Evolutionary conservation across 2,797 vertebrate species (phyloP).

Genomic region (Cryptoprocta ferox): DNA sequence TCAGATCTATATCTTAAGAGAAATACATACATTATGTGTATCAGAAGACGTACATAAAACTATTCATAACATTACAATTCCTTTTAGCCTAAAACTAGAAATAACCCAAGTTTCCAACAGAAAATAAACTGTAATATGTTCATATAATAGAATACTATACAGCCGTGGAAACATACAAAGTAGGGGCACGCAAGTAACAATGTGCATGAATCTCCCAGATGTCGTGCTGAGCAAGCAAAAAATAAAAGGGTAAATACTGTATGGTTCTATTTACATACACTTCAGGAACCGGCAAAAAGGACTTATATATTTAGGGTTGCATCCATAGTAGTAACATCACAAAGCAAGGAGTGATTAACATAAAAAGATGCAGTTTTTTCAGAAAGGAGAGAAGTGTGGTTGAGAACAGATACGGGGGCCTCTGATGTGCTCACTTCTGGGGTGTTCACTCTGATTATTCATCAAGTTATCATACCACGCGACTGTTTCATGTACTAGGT

Average conservation of each 20-base stretch:
- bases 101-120: background rate
- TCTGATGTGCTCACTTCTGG: background rate
- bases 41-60: background rate
- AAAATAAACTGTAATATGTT: background rate
- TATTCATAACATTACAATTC: background rate
- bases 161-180: background rate
- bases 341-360: background rate
- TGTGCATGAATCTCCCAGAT: background rate
- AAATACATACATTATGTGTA: background rate
- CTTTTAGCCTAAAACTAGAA: slow-evolving; percentile 8
- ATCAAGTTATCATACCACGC: background rate
- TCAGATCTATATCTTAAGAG: background rate
- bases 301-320: background rate
- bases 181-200: background rate
- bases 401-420: background rate
- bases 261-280: background rate
- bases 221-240: background rate
- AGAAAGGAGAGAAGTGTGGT: background rate
- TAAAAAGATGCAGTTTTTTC: background rate
- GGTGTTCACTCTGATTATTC: background rate
- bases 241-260: background rate
- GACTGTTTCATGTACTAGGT: background rate
- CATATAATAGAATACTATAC: background rate
- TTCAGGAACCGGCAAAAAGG: background rate
- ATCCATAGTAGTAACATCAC: background rate